Conservation (phyloP, 2,797 vertebrate species). For the Eulemur albifrons region DNA sequence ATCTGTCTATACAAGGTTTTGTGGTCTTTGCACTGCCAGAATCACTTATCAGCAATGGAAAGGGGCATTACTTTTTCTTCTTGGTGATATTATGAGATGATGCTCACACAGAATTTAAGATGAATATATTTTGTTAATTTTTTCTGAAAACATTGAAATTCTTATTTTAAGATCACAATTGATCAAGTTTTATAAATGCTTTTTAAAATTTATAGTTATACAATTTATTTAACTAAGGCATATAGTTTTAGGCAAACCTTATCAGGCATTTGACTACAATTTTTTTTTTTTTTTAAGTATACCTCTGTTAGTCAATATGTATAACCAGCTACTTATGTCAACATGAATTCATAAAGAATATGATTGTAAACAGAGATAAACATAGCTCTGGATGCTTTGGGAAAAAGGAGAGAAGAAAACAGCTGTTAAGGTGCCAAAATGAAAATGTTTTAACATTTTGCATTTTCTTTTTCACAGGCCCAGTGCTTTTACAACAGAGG, state of each 20-base stretch:
- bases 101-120: not conserved
- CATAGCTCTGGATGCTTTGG: constrained; percentile 45
- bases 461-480: constrained; percentile 86
- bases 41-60: not conserved
- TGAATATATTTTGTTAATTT: not conserved
- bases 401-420: not conserved
- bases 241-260: constrained; percentile 39
- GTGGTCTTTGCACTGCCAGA: not conserved
- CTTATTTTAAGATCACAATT: constrained; percentile 23
- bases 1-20: not conserved
- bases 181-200: constrained; percentile 9
- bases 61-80: not conserved
- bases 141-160: constrained; percentile 22
- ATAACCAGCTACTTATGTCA: constrained; percentile 80
- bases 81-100: not conserved
- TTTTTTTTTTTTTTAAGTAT: constrained; percentile 46
- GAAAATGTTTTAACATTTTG: constrained; percentile 64
- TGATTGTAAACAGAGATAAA: constrained; percentile 80
- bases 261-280: constrained; percentile 72
- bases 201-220: not conserved
- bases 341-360: constrained; percentile 74
- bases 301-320: constrained; percentile 74
- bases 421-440: constrained; percentile 72
- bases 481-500: constrained; percentile 88
- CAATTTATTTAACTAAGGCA: constrained; percentile 14